Percentiles rank a stretch among this genome's conserved stretches.
Evolutionary conservation across 2,113 vertebrate species (phyloP).

Genomic region (Ciconia boyciana): DNA sequence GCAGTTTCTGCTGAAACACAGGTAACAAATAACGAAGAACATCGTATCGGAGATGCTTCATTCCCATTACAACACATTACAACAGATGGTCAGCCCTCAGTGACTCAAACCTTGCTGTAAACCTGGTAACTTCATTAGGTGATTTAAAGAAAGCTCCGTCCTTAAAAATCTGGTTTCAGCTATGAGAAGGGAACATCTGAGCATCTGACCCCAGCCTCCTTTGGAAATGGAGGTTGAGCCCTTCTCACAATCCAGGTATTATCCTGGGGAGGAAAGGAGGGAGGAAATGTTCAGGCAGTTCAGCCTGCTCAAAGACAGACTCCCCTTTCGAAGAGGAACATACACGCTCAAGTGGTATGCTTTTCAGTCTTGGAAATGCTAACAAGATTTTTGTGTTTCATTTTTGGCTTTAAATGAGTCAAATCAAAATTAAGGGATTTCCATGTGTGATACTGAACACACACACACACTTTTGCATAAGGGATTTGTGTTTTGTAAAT

Average conservation of each 20-base stretch:
- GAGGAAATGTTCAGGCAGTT: background rate
- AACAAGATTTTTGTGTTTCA: constrained; percentile 18
- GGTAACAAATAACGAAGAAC: background rate
- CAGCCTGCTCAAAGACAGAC: background rate
- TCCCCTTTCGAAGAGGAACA: background rate
- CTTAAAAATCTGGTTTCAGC: background rate
- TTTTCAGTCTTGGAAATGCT: background rate
- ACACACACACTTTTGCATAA: background rate
- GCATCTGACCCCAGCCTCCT: background rate
- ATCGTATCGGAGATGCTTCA: background rate
- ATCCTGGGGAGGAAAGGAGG: background rate
- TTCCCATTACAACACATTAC: background rate
- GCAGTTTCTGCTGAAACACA: background rate
- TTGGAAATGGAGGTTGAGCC: background rate
- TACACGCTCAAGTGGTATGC: accelerated
- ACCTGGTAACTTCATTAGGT: background rate
- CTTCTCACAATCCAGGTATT: background rate
- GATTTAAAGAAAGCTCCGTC: background rate
- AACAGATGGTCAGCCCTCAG: background rate
- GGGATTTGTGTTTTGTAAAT: constrained; percentile 51
- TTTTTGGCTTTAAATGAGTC: constrained; percentile 16
- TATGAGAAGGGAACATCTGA: background rate
- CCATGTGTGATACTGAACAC: background rate
- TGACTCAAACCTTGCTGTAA: background rate
- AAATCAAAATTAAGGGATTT: constrained; percentile 39